Evolutionary conservation across 2,888 invertebrate genomes (phyloP).

Genomic region (Trichopria drosophilae): DNA sequence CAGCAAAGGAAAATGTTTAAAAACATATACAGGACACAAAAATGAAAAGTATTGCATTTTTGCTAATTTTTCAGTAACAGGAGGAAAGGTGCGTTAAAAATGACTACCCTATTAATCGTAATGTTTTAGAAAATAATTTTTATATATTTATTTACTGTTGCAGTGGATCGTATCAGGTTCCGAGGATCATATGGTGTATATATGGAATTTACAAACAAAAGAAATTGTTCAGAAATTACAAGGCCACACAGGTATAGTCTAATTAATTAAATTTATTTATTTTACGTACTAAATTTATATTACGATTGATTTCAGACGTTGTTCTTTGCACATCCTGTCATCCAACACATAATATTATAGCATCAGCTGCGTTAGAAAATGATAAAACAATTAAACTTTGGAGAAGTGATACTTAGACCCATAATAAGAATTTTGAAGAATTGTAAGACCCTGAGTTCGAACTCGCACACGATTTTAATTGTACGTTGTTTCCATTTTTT

Average conservation of each 20-base stretch:
- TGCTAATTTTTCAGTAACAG: constrained; percentile 99
- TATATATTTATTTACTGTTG: constrained; percentile 36
- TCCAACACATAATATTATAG: constrained; percentile 98
- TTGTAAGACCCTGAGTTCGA: no score
- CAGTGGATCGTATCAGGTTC: constrained; percentile 99
- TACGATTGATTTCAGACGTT: constrained; percentile 63
- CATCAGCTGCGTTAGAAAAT: constrained; percentile 96
- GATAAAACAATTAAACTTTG: constrained; percentile 99
- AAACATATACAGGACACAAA: constrained; percentile 97
- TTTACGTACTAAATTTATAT: constrained; percentile 2
- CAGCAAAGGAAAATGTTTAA: constrained; percentile 98
- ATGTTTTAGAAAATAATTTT: constrained; percentile 13
- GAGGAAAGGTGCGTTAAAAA: constrained; percentile 80
- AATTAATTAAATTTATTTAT: constrained; percentile 11
- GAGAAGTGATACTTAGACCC: constrained; percentile 88
- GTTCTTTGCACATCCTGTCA: constrained; percentile 99
- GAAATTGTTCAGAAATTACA: constrained; percentile 97
- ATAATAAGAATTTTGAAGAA: no score
- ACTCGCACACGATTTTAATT: no score
- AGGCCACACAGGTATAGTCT: constrained; percentile 85
- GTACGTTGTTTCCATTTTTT: no score
- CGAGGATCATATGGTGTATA: constrained; percentile 97
- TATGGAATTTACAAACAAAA: constrained; percentile 99
- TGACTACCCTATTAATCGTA: neutral
- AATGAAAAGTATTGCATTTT: constrained; percentile 99